Base-by-base conservation (phyloP, 1,140 invertebrate genomes). In the Galendromus occidentalis region DNA sequence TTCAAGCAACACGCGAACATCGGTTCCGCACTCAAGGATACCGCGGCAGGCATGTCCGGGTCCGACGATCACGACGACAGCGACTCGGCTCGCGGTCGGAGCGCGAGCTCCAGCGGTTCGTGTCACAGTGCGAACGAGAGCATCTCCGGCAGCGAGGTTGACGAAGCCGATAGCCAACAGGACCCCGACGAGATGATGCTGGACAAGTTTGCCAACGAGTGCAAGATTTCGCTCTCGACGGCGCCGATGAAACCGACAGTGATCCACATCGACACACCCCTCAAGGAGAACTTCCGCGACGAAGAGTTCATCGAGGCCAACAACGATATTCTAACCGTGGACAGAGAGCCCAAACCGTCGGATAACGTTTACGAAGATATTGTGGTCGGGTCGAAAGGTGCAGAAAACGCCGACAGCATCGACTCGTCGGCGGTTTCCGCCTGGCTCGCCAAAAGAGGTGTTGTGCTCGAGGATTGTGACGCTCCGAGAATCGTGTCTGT, bases 121-220 rank as follows among this genome's bases (percentile, higher is more conserved):
- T 59, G 51, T 25, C 14, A 59, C 51, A 59, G 51, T 59, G 25
- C 51, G 14, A 33, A 33, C 14, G 51, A 25, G 22, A 29, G 25
- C 6, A 25, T 59, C 25, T 59, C 25, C 25, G 51, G 51, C 14
- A 59, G 51, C 51, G 51, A 33, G 6, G 33, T 25, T 9, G 51
- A 59, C 33, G 51, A 59, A 9, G 25, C 25, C n/a, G 25, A 29
- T 6, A 33, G 33, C 20, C 51, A 14, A 33, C 51, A 59, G 9
- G 51, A 59, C 17, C 51, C 33, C 51, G 51, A 59, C 51, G 51
- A 59, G 9, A 14, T 18, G 14, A 59, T 59, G 51, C 20, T 59
- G 51, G 51, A 59, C 51, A 59, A 59, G 33, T 59, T 59, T 22
- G 51, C 51, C 6, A 25, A 59, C 51, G 51, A 59, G 33, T 59